These are phyloP conservation scores for Micropterix aruncella DNA, from an alignment of 2,888 invertebrate genomes.

Conservation along the genomic window DNA sequence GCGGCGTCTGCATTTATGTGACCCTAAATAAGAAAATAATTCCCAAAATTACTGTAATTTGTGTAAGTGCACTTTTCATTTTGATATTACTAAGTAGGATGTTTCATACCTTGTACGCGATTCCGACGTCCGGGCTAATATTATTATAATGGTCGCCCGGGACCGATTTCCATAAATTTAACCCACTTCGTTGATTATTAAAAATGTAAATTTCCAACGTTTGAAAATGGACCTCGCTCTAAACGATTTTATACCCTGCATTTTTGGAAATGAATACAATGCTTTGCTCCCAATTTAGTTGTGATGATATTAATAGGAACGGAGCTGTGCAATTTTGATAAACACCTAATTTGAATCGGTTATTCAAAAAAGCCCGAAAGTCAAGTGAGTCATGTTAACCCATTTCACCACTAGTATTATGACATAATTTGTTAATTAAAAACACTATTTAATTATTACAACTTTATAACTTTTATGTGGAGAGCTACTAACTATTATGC, in stretches of 20 bases:
- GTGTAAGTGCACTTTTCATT: neutral
- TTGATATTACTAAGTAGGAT: neutral
- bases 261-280: neutral
- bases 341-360: no score
- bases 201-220: neutral
- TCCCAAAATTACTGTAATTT: neutral
- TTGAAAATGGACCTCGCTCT: neutral
- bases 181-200: neutral
- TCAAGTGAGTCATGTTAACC: no score
- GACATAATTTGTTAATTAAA: no score
- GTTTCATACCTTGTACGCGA: neutral
- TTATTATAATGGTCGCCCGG: neutral
- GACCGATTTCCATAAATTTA: neutral
- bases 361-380: no score
- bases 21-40: neutral
- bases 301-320: neutral
- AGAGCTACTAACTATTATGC: no score
- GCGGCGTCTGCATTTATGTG: neutral
- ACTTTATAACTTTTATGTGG: no score
- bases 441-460: no score
- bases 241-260: neutral
- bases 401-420: no score
- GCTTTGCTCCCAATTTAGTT: neutral
- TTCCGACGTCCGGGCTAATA: neutral
- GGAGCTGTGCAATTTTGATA: no score